These are phyloP conservation scores for Pseudomyrmex dendroicus DNA, from an alignment of 1,140 invertebrate species.

Conservation along the genomic window DNA sequence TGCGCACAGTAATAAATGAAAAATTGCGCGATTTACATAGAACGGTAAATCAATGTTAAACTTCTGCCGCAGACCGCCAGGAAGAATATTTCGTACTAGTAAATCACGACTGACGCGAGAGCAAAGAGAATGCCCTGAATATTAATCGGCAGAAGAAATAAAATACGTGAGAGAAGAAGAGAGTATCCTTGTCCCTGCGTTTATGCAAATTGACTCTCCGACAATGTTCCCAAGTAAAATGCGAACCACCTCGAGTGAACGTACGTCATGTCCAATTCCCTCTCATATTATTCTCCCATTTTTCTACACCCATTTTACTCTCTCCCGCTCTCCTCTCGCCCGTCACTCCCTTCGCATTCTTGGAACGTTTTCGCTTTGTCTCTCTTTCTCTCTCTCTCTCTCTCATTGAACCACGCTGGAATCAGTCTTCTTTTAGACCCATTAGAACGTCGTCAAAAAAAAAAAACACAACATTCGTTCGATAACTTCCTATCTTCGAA, in stretches of 20 bases:
- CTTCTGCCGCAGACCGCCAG: not conserved
- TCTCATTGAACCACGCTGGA: conserved; percentile 17
- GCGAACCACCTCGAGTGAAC: conserved; percentile 68
- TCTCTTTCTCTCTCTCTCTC: not conserved
- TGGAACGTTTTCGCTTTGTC: no score
- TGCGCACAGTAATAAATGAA: not conserved
- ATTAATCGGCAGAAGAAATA: conserved; percentile 34
- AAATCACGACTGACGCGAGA: conserved; percentile 11
- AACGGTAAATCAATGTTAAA: conserved; percentile 9
- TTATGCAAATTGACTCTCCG: conserved; percentile 74
- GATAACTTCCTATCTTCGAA: conserved; percentile 51
- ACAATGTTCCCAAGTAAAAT: conserved; percentile 74
- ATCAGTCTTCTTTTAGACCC: conserved; percentile 45
- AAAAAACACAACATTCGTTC: conserved; percentile 8
- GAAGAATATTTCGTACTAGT: conserved; percentile 9
- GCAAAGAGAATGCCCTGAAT: conserved; percentile 25
- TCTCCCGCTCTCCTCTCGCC: not conserved
- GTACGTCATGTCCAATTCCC: conserved; percentile 66
- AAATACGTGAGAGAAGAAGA: not conserved
- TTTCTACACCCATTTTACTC: conserved; percentile 52
- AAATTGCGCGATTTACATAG: not conserved
- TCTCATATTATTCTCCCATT: conserved; percentile 64
- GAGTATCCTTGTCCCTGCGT: conserved; percentile 69
- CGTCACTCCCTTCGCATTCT: not conserved
- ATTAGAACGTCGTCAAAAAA: conserved; percentile 50